Evolutionary conservation across 2,888 invertebrate species (phyloP), one percentile per base, ranked within the genome.

Genomic region (Rhagonycha lutea): DNA sequence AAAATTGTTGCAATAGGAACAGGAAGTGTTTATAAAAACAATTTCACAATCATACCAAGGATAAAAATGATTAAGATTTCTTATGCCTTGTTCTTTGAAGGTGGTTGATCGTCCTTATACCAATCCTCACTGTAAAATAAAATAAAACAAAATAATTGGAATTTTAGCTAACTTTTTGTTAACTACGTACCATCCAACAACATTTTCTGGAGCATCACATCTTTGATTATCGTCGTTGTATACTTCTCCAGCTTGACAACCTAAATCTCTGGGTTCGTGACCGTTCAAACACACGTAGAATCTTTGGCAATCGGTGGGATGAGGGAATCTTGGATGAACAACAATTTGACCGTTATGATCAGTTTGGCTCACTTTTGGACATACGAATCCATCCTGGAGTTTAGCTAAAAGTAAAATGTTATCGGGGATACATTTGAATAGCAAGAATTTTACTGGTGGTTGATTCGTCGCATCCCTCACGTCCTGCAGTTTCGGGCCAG

Each of bases 261-360:
- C 95, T 79, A 96, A 92, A 86, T 96, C 95, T 79, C 96, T 92
- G n/a, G 97, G 96, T 81, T 94, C 96, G 28, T 93, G 90, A 12
- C 95, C 95, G 86, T 94, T 96, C 82, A 96, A 88, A 87, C 96
- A 96, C 29, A 96, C 96, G 88, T 96, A 97, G 92, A 97, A 97
- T 84, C 95, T 93, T 87, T 96, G 95, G 89, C 97, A 97, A 88
- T 97, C 96, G 32, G 91, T 92, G 61, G 95, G 94, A 89, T 97
- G 95, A 1, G 96, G 90, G 88, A 91, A 96, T 87, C 95, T 95
- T 23, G 96, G 96, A 88, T 96, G 96, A 26, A 95, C 92, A 4
- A 95, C 92, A 8, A 90, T 86, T 85, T 93, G 93, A 24, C 96
- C 96, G 80, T 91, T 91, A 12, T 90, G 86, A 84, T 94, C 94